Base-by-base conservation (phyloP, 1,140 invertebrate genomes). In the Drosophila triauraria region DNA sequence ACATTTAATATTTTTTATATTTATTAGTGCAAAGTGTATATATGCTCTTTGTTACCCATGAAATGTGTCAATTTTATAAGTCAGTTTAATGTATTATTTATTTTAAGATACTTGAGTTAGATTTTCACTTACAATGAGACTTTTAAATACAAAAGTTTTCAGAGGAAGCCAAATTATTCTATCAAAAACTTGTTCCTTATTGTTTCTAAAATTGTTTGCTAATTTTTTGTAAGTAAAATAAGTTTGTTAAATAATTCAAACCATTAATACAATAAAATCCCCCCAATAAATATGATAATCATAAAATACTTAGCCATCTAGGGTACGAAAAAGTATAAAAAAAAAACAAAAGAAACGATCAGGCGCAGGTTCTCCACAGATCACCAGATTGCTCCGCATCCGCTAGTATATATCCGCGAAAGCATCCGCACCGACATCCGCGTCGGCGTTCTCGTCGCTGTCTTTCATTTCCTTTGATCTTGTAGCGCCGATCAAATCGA, bases 401-500 rank as follows among this genome's bases (percentile, higher is more conserved):
- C 51, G 69, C 69, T 43, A 38, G 13, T 12, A 63, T 42, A 58
- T 25, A 72, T 71, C 67, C 51, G 69, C 69, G 42, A 43, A 44
- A 44, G 58, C 60, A 65, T 68, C 59, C 64, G 67, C 79, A 61
- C 51, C 32, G 42, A 69, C 54, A 72, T 74, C 65, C 42, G 70
- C 80, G 67, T 76, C 67, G 76, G 67, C 76, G 65, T 61, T 77
- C 60, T 87, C 62, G 70, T 70, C 68, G 75, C 71, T 42, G 85
- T 90, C 81, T 75, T 87, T 87, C 75, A 75, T 79, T 91, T 86
- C 76, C 88, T 92, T 92, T 92, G 91, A 92, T 92, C 85, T 92
- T 77, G 65, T 77, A 91, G 91, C 91, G 91, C 88, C 91, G 91
- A 92, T 92, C 91, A 92, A 92, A 92, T 92, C 91, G 91, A 92